phyloP scores from a whole-genome alignment of 2,797 vertebrate species.

The Rallus crepitans region DNA sequence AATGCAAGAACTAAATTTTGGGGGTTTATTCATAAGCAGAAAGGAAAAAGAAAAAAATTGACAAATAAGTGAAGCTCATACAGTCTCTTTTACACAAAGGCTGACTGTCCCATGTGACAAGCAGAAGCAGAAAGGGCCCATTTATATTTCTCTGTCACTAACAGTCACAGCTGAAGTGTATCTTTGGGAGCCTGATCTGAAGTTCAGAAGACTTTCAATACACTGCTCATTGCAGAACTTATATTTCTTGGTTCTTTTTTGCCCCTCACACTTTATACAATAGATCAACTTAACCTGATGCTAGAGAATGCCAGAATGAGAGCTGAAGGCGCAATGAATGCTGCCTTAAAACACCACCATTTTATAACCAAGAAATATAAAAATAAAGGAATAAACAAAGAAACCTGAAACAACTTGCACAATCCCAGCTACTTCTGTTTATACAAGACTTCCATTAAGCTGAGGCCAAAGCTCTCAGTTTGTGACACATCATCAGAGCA shows the following conservation, averaged over 20 bases:
- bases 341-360: background rate
- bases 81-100: slow-evolving; percentile 10
- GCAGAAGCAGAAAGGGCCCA: slow-evolving; percentile 1
- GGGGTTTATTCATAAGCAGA: background rate
- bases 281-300: background rate
- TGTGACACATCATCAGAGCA: background rate
- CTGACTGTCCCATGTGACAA: slow-evolving; percentile 1
- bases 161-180: slow-evolving; percentile 39
- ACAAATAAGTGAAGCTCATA: background rate
- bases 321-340: background rate
- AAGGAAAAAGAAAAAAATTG: background rate
- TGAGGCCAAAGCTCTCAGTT: background rate
- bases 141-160: slow-evolving; percentile 45
- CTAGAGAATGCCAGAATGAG: background rate
- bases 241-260: background rate
- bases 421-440: background rate
- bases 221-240: background rate
- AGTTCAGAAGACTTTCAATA: background rate
- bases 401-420: background rate
- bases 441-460: background rate
- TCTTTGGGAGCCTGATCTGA: background rate
- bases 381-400: background rate
- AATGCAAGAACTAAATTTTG: background rate
- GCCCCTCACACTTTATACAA: background rate
- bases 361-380: background rate